phyloP scores from a whole-genome alignment of 1,140 invertebrate genomes.

The Himalopsyche phryganea region DNA sequence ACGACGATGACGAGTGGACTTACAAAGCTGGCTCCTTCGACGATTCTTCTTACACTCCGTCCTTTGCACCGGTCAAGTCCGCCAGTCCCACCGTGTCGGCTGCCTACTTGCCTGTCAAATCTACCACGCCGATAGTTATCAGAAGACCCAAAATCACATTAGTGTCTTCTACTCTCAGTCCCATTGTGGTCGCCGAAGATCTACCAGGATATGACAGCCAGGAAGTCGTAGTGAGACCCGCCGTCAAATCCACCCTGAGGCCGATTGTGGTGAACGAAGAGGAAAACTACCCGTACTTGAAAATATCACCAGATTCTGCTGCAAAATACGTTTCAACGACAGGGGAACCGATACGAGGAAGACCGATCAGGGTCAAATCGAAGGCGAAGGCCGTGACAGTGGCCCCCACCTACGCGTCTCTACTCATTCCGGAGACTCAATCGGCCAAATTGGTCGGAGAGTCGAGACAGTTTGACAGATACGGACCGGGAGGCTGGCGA shows the following conservation, averaged over 20 bases:
- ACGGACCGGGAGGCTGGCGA: conserved; percentile 54
- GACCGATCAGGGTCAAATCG: conserved; percentile 39
- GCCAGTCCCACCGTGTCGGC: conserved; percentile 31
- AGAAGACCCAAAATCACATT: conserved; percentile 37
- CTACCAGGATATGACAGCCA: conserved; percentile 47
- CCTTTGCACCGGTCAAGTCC: conserved; percentile 31
- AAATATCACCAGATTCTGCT: neutral
- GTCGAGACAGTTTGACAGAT: conserved; percentile 50
- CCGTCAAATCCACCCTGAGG: conserved; percentile 21
- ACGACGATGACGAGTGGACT: conserved; percentile 39
- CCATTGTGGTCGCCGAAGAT: conserved; percentile 52
- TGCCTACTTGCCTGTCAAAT: conserved; percentile 15
- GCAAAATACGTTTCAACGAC: conserved; percentile 7
- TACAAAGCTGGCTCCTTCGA: conserved; percentile 33
- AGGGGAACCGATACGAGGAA: neutral
- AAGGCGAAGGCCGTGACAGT: conserved; percentile 43
- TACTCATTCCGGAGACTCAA: conserved; percentile 37
- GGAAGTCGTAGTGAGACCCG: conserved; percentile 36
- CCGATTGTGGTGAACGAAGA: conserved; percentile 27
- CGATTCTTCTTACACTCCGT: conserved; percentile 20
- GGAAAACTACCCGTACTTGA: conserved; percentile 15
- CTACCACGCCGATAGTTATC: conserved; percentile 37
- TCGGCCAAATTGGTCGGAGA: conserved; percentile 31
- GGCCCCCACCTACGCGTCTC: conserved; percentile 49
- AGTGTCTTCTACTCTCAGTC: conserved; percentile 46